phyloP scores from a whole-genome alignment of 2,797 vertebrate genomes.

The Cyclura pinguis region DNA sequence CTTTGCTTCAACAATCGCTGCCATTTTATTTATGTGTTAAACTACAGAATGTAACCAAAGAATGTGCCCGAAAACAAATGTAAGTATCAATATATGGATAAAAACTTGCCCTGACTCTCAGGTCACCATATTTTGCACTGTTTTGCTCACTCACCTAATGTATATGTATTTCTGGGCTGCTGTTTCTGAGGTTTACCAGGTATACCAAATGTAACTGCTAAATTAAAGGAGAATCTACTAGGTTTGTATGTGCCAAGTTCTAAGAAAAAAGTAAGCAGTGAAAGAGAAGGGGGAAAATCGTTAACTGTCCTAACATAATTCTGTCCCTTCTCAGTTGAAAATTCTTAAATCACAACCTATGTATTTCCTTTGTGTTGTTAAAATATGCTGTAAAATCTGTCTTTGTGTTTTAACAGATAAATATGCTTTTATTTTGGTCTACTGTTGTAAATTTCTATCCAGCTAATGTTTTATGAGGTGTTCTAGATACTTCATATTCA shows the following conservation, averaged over 20 bases:
- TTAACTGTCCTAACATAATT: conserved; percentile 23
- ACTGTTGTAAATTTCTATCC: conserved; percentile 57
- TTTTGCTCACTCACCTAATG: rapidly evolving
- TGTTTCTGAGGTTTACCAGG: not conserved
- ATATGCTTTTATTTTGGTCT: conserved; percentile 35
- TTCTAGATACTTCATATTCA: conserved; percentile 10
- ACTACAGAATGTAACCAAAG: conserved; percentile 64
- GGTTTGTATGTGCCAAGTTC: not conserved
- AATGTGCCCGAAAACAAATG: conserved; percentile 43
- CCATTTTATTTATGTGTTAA: conserved; percentile 62
- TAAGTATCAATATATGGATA: not conserved
- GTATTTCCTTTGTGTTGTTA: conserved; percentile 25
- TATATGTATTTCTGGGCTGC: not conserved
- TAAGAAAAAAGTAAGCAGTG: not conserved
- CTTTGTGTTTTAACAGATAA: conserved; percentile 39
- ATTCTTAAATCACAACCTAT: conserved; percentile 21
- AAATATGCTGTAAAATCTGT: conserved; percentile 46
- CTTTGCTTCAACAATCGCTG: conserved; percentile 12
- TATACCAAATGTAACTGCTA: not conserved
- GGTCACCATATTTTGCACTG: not conserved
- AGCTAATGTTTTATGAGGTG: conserved; percentile 30
- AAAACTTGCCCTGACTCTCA: conserved; percentile 42
- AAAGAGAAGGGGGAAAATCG: not conserved
- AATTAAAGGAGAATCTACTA: not conserved
- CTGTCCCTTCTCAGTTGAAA: not conserved